Conservation (phyloP, 2,797 vertebrate genomes). For the Picus viridis region DNA sequence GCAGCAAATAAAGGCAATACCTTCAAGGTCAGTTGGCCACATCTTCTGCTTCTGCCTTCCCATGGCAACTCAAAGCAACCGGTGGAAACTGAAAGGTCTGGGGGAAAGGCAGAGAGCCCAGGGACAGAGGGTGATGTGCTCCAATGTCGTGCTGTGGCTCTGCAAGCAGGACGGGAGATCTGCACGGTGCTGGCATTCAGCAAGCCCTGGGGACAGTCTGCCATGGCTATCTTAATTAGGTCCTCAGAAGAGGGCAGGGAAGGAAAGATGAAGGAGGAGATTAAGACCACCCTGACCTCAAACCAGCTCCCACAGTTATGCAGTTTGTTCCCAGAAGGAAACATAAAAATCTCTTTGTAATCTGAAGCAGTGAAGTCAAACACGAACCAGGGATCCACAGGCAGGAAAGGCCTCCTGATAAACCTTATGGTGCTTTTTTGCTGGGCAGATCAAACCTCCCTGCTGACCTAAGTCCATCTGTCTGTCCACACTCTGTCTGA, state of each 20-base stretch:
- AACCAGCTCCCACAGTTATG: neutral
- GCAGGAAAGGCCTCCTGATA: neutral
- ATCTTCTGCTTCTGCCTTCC: neutral
- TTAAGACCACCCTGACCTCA: slow-evolving; percentile 46
- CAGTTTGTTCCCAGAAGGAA: neutral
- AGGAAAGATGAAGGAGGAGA: slow-evolving; percentile 13
- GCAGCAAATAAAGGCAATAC: neutral
- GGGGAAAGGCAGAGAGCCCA: neutral
- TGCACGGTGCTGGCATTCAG: neutral
- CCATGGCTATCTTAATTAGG: neutral
- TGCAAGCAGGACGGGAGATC: neutral
- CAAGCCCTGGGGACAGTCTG: neutral
- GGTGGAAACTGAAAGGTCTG: neutral
- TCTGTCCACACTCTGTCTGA: neutral
- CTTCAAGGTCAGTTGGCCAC: neutral
- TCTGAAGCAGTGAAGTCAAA: neutral
- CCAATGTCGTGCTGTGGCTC: neutral
- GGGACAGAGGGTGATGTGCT: neutral
- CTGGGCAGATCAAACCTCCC: neutral
- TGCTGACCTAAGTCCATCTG: neutral
- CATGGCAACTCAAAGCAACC: neutral
- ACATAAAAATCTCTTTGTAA: neutral
- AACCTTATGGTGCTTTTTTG: fast-evolving
- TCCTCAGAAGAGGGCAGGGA: neutral
- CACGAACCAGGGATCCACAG: neutral